phyloP scores from a whole-genome alignment of 2,113 vertebrate species.

The Trinectes maculatus region DNA sequence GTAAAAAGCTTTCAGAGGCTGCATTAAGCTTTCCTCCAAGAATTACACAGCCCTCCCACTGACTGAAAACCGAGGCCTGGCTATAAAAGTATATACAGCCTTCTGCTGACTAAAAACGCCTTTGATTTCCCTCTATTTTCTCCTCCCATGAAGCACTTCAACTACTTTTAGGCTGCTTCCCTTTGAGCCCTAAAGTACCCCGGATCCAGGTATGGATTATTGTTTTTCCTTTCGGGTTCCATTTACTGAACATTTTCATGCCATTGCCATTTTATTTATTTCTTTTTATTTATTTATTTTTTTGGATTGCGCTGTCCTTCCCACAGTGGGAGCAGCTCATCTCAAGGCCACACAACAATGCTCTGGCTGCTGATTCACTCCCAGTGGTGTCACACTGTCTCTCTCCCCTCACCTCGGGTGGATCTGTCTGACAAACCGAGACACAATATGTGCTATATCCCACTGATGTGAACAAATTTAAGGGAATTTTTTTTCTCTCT shows the following conservation, averaged over 20 bases:
- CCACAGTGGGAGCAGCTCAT: constrained; percentile 31
- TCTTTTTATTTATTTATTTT: constrained; percentile 20
- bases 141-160: constrained; percentile 62
- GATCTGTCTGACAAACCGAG: constrained; percentile 32
- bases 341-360: constrained; percentile 58
- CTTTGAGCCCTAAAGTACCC: constrained; percentile 47
- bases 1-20: constrained; percentile 62
- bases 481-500: constrained; percentile 17
- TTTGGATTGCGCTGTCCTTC: constrained; percentile 31
- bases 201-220: constrained; percentile 73
- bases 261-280: neutral
- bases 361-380: constrained; percentile 41
- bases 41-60: constrained; percentile 21
- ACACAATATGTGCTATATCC: constrained; percentile 46
- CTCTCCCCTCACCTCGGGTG: constrained; percentile 8
- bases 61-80: constrained; percentile 31
- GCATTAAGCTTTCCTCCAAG: constrained; percentile 34
- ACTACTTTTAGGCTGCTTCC: constrained; percentile 60
- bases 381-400: constrained; percentile 21
- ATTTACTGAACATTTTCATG: too few species aligned
- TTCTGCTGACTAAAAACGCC: constrained; percentile 46
- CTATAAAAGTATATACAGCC: constrained; percentile 45
- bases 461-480: constrained; percentile 26
- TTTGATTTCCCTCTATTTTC: constrained; percentile 66
- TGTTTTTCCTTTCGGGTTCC: constrained; percentile 16